Conservation (phyloP, 2,888 invertebrate species). For the Agriotes lineatus region DNA sequence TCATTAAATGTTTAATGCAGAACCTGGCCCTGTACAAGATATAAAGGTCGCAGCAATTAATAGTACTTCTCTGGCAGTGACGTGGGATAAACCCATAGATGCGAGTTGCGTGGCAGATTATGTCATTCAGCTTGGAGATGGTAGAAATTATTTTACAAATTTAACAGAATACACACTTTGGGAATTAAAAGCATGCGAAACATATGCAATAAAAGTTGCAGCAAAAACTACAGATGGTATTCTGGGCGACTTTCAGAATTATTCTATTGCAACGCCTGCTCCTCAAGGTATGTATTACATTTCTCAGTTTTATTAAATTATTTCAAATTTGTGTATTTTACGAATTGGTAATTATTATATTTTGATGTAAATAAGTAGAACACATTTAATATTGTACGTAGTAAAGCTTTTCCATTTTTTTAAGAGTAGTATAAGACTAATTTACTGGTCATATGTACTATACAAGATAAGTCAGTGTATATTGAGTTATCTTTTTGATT, state of each 20-base stretch:
- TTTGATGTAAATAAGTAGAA: too few species aligned
- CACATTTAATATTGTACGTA: too few species aligned
- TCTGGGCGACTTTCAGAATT: neutral
- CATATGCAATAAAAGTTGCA: slow-evolving; percentile 33
- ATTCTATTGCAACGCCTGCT: neutral
- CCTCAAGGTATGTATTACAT: slow-evolving; percentile 20
- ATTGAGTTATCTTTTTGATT: too few species aligned
- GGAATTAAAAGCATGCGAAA: slow-evolving; percentile 40
- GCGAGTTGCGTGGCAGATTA: slow-evolving; percentile 28
- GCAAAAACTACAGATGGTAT: neutral
- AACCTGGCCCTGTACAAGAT: slow-evolving; percentile 22
- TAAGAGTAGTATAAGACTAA: too few species aligned
- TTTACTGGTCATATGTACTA: too few species aligned
- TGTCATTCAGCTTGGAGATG: neutral
- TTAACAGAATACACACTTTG: neutral
- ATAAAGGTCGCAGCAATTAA: neutral
- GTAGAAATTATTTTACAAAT: neutral
- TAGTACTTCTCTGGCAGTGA: slow-evolving; percentile 12
- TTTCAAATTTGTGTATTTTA: too few species aligned
- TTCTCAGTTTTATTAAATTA: too few species aligned
- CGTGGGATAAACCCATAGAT: slow-evolving; percentile 37
- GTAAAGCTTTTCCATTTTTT: too few species aligned
- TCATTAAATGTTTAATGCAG: neutral
- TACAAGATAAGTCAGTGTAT: too few species aligned
- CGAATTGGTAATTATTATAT: too few species aligned